Conservation (phyloP, 2,797 vertebrate species). For the Ceryle rudis region DNA sequence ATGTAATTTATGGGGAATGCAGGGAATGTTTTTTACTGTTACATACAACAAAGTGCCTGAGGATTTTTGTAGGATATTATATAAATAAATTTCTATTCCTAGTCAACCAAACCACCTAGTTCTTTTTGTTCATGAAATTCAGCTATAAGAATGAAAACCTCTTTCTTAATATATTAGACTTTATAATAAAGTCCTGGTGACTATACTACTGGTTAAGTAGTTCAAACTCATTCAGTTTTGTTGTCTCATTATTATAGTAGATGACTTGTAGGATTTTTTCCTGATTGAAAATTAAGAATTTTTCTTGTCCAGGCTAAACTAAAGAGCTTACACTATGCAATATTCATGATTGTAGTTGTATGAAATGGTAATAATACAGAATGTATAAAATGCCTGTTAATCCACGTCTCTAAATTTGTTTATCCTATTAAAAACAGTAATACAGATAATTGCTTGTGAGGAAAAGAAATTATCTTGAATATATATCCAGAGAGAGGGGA, state of each 20-base stretch:
- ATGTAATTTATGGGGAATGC: neutral
- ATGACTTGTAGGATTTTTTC: neutral
- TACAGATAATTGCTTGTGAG: neutral
- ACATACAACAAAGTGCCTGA: neutral
- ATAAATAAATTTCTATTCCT: neutral
- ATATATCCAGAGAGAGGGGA: neutral
- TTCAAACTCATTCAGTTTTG: neutral
- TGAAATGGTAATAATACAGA: neutral
- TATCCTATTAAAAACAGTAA: neutral
- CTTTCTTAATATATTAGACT: neutral
- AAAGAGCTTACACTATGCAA: neutral
- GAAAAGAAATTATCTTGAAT: neutral
- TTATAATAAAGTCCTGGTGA: neutral
- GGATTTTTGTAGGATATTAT: neutral
- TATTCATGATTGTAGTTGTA: neutral
- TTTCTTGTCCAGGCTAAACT: neutral
- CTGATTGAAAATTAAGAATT: neutral
- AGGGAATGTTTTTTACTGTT: neutral
- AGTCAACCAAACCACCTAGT: neutral
- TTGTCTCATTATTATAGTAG: neutral
- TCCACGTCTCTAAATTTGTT: neutral
- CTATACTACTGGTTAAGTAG: neutral
- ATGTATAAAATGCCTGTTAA: neutral
- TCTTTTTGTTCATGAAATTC: neutral
- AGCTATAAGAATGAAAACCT: neutral